Base-by-base conservation (phyloP, 2,888 invertebrate species). In the Lissocephala sabroskyi region DNA sequence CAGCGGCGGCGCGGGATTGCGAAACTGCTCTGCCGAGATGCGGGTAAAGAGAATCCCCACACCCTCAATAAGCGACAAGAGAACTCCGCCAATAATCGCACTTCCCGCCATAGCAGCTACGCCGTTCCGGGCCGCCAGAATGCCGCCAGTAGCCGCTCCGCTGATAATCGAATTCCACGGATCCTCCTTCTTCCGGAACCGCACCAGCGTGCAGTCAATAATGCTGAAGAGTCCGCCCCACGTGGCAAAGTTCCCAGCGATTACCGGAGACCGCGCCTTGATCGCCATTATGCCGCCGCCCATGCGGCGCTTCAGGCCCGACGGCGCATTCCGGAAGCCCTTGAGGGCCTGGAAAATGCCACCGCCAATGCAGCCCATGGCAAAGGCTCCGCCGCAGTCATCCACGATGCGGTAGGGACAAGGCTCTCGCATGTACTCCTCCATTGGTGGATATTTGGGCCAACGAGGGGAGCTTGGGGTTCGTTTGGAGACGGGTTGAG, bases 311-410 rank as follows among this genome's bases (percentile, higher is more conserved):
- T 49, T 46, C 0, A 81, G 18, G n/a, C 80, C 95, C 49, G 93
- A 90, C 13, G 98, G 97, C 17, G 98, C 97, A 88, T 98, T 97
- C 79, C 97, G 90, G 79, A 96, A 98, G 5, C 98, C 99, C 86
- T 96, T 97, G 62, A 98, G 93, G 52, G 94, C 92, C 86, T 98
- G 98, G 85, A 99, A 99, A 50, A 99, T 89, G 28, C 94, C 94
- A 14, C 99, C 98, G n/a, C 99, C 99, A 56, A 99, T 95, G 41
- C 95, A 91, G 29, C 99, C 99, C 98, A 99, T 98, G 16, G 98
- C 93, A 84, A 99, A 99, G 7, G 99, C 99, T 60, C 98, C 98
- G 18, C 99, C 99, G 81, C 97, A 96, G 82, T 99, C 99, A 82
- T 99, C 99, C 13, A 98, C 92, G 76, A 99, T 98, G 71, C 99